Conservation (phyloP, 2,888 invertebrate species). For the Chesias legatella region DNA sequence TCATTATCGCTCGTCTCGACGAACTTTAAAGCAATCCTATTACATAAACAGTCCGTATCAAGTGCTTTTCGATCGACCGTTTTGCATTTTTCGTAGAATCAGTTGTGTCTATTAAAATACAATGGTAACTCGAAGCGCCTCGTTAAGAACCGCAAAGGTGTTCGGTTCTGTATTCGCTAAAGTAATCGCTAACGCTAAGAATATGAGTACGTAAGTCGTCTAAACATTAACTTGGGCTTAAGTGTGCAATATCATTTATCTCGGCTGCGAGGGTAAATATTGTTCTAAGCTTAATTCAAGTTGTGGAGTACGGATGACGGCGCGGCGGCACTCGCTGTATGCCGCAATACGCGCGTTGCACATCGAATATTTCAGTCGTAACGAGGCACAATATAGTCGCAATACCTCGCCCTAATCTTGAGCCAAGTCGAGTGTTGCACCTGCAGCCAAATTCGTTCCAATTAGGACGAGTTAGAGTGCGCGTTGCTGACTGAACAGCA, state of each 20-base stretch:
- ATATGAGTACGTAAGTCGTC: slow-evolving; percentile 70
- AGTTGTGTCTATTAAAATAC: slow-evolving; percentile 56
- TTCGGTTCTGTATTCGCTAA: slow-evolving; percentile 39
- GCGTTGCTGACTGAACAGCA: slow-evolving; percentile 75
- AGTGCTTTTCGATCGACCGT: slow-evolving; percentile 63
- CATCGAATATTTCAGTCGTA: slow-evolving; percentile 73
- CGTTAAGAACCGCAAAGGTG: slow-evolving; percentile 45
- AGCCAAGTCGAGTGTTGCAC: slow-evolving; percentile 78
- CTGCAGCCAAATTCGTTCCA: slow-evolving; percentile 80
- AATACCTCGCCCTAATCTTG: slow-evolving; percentile 77
- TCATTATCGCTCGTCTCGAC: slow-evolving; percentile 64
- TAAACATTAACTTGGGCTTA: slow-evolving; percentile 66
- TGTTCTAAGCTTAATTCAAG: slow-evolving; percentile 79
- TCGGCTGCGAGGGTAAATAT: slow-evolving; percentile 72
- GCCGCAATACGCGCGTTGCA: slow-evolving; percentile 69
- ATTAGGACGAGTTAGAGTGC: slow-evolving; percentile 78
- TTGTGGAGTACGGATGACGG: slow-evolving; percentile 61
- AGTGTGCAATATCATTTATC: slow-evolving; percentile 76
- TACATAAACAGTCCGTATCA: slow-evolving; percentile 69
- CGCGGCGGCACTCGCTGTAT: slow-evolving; percentile 46
- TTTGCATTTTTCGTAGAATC: slow-evolving; percentile 56
- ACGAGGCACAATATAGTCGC: slow-evolving; percentile 67
- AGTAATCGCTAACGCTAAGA: slow-evolving; percentile 53
- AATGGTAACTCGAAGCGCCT: slow-evolving; percentile 43
- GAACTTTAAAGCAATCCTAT: slow-evolving; percentile 53